Percentiles rank a stretch among this genome's conserved stretches.
These are phyloP conservation scores for Rhopalosiphum nymphaeae DNA, from an alignment of 2,888 invertebrate genomes.

Conservation along the genomic window DNA sequence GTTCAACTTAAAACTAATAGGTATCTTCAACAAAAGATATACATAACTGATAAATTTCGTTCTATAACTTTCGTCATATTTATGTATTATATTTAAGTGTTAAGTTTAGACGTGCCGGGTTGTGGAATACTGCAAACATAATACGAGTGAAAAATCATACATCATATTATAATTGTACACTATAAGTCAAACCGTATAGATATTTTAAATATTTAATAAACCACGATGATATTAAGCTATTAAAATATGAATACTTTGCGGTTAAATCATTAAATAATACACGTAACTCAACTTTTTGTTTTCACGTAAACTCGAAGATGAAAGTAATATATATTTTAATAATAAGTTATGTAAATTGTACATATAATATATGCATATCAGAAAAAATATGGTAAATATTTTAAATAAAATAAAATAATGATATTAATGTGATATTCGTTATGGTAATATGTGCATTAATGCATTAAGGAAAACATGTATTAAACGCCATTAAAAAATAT, in stretches of 20 bases:
- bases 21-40: not conserved
- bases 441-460: no score
- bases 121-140: not conserved
- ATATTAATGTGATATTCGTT: not conserved
- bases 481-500: not conserved
- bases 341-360: no score
- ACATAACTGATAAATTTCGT: not conserved
- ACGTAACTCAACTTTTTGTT: not conserved
- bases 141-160: not conserved
- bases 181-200: not conserved
- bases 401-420: not conserved
- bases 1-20: conserved; percentile 6
- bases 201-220: not conserved
- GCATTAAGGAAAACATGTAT: no score
- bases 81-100: not conserved
- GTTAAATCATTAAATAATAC: not conserved
- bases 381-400: not conserved
- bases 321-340: not conserved
- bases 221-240: not conserved
- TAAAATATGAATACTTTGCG: not conserved
- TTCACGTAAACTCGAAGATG: not conserved
- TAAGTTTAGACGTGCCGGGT: not conserved
- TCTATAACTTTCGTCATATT: not conserved
- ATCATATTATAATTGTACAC: not conserved
- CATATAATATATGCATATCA: not conserved